Evolutionary conservation across 2,113 vertebrate genomes (phyloP).

Genomic region (Heterocephalus glaber): DNA sequence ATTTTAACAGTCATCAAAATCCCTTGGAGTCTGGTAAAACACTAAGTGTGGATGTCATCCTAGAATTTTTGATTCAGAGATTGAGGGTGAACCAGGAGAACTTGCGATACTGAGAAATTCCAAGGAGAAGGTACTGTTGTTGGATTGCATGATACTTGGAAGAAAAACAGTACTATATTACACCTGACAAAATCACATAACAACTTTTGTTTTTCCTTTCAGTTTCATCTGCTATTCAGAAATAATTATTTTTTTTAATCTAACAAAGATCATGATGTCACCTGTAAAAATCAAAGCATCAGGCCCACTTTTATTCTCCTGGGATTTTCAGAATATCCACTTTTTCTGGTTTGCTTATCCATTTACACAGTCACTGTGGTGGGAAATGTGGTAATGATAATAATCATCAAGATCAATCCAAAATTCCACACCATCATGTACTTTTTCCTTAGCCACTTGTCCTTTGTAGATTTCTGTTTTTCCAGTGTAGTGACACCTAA

Average conservation of each 20-base stretch:
- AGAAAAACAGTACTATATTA: not conserved
- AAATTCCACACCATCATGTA: not conserved
- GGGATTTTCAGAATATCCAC: slow-evolving; percentile 48
- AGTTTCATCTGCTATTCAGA: not conserved
- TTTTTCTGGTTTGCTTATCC: not conserved
- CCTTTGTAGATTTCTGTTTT: slow-evolving; percentile 58
- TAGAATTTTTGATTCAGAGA: not conserved
- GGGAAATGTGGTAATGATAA: slow-evolving; percentile 18
- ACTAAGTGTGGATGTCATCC: not conserved
- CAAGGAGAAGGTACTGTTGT: not conserved
- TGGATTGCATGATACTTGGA: not conserved
- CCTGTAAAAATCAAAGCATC: not conserved
- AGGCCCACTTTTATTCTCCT: not conserved
- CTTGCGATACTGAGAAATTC: not conserved
- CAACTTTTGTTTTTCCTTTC: not conserved
- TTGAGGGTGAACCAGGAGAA: not conserved
- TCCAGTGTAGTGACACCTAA: slow-evolving; percentile 41
- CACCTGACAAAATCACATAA: not conserved
- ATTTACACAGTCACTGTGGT: not conserved
- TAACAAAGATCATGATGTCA: not conserved
- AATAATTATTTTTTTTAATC: not conserved
- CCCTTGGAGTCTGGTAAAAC: not conserved
- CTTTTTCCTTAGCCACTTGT: slow-evolving; percentile 60
- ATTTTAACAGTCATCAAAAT: not conserved
- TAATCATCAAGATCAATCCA: not conserved